These are phyloP conservation scores for Novumbra hubbsi DNA, from an alignment of 2,797 vertebrate species.

Conservation along the genomic window DNA sequence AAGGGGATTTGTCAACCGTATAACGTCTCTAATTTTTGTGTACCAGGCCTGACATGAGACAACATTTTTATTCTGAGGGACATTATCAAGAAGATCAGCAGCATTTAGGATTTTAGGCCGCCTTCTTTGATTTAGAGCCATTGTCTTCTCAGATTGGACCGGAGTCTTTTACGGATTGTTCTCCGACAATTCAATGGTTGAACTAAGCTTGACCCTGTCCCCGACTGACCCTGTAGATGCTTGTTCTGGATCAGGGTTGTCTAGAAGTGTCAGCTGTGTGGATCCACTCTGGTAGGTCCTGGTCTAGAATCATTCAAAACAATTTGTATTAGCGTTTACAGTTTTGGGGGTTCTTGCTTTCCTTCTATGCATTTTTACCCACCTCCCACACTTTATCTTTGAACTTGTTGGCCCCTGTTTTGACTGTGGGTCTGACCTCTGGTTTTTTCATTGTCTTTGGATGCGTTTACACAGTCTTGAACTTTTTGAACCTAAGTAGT, in stretches of 20 bases:
- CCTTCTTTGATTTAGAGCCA: neutral
- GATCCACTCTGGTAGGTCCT: neutral
- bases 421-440: neutral
- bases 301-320: neutral
- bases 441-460: neutral
- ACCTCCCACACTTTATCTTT: neutral
- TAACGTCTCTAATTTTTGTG: no score
- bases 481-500: no score
- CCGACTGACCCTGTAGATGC: neutral
- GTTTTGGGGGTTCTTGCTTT: neutral
- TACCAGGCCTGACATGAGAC: no score
- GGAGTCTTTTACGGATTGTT: neutral
- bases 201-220: neutral
- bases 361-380: neutral
- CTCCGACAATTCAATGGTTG: neutral
- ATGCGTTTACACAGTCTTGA: no score
- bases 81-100: neutral
- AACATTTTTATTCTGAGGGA: neutral
- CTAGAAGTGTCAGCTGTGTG: neutral
- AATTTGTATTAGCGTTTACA: neutral
- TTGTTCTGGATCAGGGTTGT: neutral
- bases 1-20: no score
- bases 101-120: neutral
- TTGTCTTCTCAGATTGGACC: neutral
- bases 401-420: neutral